A percentile compares a stretch with the other conserved stretches of the same genome.
Evolutionary conservation across 2,888 invertebrate genomes (phyloP).

Genomic region (Drosophila subsilvestris): DNA sequence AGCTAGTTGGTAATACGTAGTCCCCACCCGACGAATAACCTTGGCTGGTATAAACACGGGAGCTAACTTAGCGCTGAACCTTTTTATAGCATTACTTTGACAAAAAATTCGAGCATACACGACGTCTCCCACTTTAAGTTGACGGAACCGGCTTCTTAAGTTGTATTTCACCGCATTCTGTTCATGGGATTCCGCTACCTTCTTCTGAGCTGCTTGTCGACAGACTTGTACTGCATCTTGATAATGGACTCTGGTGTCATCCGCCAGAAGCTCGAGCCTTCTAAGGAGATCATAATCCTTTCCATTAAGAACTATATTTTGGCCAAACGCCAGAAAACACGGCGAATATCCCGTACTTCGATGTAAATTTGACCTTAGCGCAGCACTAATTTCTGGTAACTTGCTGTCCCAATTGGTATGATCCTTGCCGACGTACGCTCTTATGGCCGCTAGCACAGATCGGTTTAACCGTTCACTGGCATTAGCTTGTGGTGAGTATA

Average conservation of each 20-base stretch:
- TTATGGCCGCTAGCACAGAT: slow-evolving; percentile 31
- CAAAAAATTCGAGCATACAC: neutral
- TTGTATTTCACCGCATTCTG: too few relatives aligned
- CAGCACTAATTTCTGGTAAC: too few relatives aligned
- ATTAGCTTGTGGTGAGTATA: slow-evolving; percentile 38
- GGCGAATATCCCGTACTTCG: slow-evolving; percentile 28
- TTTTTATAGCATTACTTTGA: neutral
- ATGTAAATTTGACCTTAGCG: slow-evolving; percentile 20
- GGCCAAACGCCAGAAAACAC: slow-evolving; percentile 20
- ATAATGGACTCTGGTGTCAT: too few relatives aligned
- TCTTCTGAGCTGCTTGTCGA: slow-evolving; percentile 25
- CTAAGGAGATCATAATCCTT: too few relatives aligned
- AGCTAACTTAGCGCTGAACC: neutral
- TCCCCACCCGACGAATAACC: neutral
- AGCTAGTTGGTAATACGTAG: too few relatives aligned
- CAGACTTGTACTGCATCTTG: too few relatives aligned
- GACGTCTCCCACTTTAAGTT: neutral
- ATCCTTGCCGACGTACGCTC: too few relatives aligned
- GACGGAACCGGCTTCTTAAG: too few relatives aligned
- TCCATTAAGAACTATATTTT: too few relatives aligned
- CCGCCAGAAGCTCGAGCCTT: too few relatives aligned
- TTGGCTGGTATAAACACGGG: neutral
- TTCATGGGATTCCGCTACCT: neutral
- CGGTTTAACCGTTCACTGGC: slow-evolving; percentile 41
- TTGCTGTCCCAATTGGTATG: slow-evolving; percentile 39